Evolutionary conservation across 2,797 vertebrate genomes (phyloP).

Genomic region (Spatula clypeata): DNA sequence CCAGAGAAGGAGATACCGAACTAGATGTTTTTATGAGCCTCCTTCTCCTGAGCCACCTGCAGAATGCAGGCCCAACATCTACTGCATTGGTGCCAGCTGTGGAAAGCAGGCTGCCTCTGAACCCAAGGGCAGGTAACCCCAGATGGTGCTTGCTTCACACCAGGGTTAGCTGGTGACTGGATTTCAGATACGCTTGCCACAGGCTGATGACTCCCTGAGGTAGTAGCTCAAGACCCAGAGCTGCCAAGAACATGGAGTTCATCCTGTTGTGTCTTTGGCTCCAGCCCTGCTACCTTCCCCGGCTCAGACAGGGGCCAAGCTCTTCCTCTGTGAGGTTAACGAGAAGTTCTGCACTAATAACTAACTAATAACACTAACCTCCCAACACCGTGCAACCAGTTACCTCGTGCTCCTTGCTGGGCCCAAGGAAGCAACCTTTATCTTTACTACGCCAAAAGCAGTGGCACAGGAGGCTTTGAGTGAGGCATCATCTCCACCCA

Average conservation of each 20-base stretch:
- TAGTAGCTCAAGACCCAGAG: background rate
- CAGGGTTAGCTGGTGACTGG: background rate
- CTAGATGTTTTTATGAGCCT: no score
- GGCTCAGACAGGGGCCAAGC: background rate
- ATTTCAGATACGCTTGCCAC: background rate
- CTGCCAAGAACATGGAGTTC: background rate
- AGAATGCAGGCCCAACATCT: background rate
- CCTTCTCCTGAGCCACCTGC: background rate
- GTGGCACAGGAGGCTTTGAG: background rate
- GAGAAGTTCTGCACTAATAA: background rate
- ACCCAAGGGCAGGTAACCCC: background rate
- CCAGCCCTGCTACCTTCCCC: background rate
- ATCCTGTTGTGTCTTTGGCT: background rate
- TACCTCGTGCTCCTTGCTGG: fast-evolving
- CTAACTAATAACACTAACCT: background rate
- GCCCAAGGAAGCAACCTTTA: background rate
- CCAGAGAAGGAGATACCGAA: background rate
- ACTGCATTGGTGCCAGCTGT: background rate
- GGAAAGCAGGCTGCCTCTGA: background rate
- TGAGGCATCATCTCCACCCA: background rate
- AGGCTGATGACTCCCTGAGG: background rate
- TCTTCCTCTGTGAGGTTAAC: background rate
- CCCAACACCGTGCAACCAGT: background rate
- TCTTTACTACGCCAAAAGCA: background rate
- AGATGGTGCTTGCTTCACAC: fast-evolving